Evolutionary conservation across 1,140 invertebrate genomes (phyloP).

Genomic region (Hyphantria cunea): DNA sequence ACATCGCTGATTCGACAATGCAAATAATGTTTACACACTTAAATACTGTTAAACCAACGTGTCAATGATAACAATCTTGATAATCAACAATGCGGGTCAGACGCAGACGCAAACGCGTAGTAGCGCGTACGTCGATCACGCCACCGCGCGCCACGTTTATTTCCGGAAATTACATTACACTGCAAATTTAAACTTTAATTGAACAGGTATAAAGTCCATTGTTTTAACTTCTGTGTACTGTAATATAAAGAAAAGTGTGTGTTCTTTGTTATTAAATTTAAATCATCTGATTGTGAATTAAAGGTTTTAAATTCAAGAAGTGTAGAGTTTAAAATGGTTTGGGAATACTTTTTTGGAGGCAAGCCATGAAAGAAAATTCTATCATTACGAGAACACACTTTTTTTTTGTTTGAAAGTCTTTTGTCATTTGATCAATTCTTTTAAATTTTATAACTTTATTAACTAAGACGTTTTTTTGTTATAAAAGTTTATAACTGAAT

Average conservation of each 20-base stretch:
- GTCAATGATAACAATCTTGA: slow-evolving; percentile 5
- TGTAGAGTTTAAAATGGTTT: neutral
- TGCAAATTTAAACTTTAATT: slow-evolving; percentile 8
- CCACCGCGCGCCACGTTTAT: slow-evolving; percentile 51
- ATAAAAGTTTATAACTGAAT: no score
- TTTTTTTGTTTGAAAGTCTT: neutral
- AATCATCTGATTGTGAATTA: slow-evolving; percentile 7
- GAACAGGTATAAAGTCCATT: slow-evolving; percentile 8
- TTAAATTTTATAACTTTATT: no score
- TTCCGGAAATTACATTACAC: slow-evolving; percentile 36
- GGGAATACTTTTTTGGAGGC: neutral
- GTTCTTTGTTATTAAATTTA: slow-evolving; percentile 18
- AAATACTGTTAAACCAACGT: neutral
- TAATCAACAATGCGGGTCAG: slow-evolving; percentile 42
- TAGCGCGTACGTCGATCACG: slow-evolving; percentile 48
- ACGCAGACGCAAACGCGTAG: slow-evolving; percentile 41
- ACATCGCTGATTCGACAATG: no score
- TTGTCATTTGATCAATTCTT: no score
- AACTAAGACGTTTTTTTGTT: no score
- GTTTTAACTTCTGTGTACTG: slow-evolving; percentile 6
- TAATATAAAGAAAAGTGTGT: slow-evolving; percentile 5
- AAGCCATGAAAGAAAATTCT: neutral
- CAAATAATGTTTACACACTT: no score
- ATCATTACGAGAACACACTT: neutral
- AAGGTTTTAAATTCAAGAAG: neutral